These are phyloP conservation scores for Recurvirostra avosetta DNA, from an alignment of 2,113 vertebrate species.

Conservation along the genomic window DNA sequence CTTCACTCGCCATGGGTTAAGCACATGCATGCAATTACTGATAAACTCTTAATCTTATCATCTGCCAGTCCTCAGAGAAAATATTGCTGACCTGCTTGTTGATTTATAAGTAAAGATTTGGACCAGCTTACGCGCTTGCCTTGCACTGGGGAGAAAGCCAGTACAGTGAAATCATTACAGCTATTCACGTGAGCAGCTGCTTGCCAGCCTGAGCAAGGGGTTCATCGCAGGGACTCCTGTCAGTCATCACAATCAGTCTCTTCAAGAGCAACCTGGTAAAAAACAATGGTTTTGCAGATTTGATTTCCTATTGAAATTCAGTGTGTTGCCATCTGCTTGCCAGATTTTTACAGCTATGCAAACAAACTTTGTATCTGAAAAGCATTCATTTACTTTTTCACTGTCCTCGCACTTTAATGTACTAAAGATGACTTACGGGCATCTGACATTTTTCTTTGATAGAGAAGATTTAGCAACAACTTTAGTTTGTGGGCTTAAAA, in stretches of 20 bases:
- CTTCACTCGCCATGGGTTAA: neutral
- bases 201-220: neutral
- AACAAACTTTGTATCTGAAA: neutral
- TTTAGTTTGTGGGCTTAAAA: neutral
- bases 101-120: neutral
- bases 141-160: neutral
- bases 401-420: neutral
- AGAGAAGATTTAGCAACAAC: neutral
- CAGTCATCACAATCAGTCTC: neutral
- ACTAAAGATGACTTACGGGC: neutral
- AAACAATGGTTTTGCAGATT: neutral
- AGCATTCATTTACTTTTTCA: neutral
- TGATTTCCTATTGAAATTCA: neutral
- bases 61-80: neutral
- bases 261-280: neutral
- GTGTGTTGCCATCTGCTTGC: neutral
- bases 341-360: neutral
- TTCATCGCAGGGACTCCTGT: neutral
- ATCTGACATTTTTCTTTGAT: neutral
- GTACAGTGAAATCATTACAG: neutral
- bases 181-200: neutral
- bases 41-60: neutral
- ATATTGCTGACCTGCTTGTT: neutral
- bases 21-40: neutral
- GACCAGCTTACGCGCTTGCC: neutral